phyloP scores from a whole-genome alignment of 2,888 invertebrate genomes.

The Trilocha varians region DNA sequence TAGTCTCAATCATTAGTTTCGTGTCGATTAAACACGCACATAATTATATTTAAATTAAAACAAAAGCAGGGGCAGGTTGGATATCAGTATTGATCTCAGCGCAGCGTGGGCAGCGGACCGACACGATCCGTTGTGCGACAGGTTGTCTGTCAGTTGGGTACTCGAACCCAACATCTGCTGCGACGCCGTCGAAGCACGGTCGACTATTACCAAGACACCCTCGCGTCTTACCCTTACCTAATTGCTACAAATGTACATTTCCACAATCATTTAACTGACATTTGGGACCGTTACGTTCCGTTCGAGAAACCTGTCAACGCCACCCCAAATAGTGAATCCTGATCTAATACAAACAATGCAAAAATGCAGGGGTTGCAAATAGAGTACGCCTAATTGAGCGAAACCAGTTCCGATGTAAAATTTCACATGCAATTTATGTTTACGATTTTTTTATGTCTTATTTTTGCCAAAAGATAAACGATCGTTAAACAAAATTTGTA shows the following conservation, averaged over 20 bases:
- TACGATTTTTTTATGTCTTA: slow-evolving; percentile 27
- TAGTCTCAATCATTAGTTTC: too few species aligned
- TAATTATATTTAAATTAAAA: slow-evolving; percentile 9
- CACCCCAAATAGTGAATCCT: slow-evolving; percentile 40
- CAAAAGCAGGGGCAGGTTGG: slow-evolving; percentile 24
- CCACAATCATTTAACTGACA: slow-evolving; percentile 50
- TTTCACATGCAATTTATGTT: slow-evolving; percentile 20
- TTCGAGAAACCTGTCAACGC: slow-evolving; percentile 59
- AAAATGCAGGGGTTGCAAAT: slow-evolving; percentile 68
- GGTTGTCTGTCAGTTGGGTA: slow-evolving; percentile 64
- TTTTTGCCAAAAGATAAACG: too few species aligned
- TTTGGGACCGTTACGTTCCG: slow-evolving; percentile 64
- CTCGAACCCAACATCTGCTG: slow-evolving; percentile 54
- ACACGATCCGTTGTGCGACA: slow-evolving; percentile 67
- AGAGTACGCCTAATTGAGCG: slow-evolving; percentile 52
- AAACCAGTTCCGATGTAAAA: slow-evolving; percentile 46
- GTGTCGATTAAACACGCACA: background rate
- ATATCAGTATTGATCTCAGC: slow-evolving; percentile 55
- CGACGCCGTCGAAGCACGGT: slow-evolving; percentile 29
- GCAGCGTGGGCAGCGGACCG: slow-evolving; percentile 54
- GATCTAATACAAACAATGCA: slow-evolving; percentile 32
- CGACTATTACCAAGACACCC: slow-evolving; percentile 49
- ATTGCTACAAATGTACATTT: slow-evolving; percentile 35
- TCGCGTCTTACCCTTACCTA: slow-evolving; percentile 58
- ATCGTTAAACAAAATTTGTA: too few species aligned